These are phyloP conservation scores for Argyresthia albistria DNA, from an alignment of 2,888 invertebrate genomes.

Conservation along the genomic window DNA sequence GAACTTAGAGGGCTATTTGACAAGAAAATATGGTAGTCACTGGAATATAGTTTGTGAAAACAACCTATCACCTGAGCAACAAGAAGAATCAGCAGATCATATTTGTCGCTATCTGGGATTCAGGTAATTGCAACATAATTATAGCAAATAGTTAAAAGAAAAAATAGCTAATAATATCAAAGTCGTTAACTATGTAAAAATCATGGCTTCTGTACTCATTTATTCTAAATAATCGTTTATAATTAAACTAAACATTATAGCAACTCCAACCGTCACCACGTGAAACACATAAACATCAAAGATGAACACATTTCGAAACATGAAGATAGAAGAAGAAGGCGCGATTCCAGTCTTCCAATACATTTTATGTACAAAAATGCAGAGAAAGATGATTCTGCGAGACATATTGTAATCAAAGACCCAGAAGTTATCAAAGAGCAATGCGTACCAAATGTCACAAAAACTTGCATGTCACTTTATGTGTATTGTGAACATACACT, in stretches of 20 bases:
- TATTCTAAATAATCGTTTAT: not conserved
- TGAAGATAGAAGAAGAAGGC: conserved; percentile 25
- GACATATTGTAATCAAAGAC: conserved; percentile 36
- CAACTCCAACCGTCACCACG: conserved; percentile 41
- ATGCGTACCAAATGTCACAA: conserved; percentile 56
- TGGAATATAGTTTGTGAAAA: conserved; percentile 79
- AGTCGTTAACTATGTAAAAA: not conserved
- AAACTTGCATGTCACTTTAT: conserved; percentile 67
- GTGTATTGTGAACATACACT: conserved; percentile 65
- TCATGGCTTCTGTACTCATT: not conserved
- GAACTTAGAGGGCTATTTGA: conserved; percentile 74
- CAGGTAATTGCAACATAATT: conserved; percentile 40
- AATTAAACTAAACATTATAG: conserved; percentile 21
- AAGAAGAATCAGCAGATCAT: conserved; percentile 62
- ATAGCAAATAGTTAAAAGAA: not conserved
- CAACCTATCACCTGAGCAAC: conserved; percentile 44
- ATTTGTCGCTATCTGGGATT: conserved; percentile 81
- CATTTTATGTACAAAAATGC: conserved; percentile 36
- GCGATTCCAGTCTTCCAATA: conserved; percentile 29
- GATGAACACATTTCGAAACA: conserved; percentile 24
- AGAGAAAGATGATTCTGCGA: conserved; percentile 20
- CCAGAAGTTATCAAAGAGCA: conserved; percentile 51
- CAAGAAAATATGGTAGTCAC: conserved; percentile 69
- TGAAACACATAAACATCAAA: conserved; percentile 50
- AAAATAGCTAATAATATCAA: not conserved